A percentile compares a stretch with the other conserved stretches of the same genome.
phyloP scores from a whole-genome alignment of 2,113 vertebrate genomes.

The Amphiprion percula region DNA sequence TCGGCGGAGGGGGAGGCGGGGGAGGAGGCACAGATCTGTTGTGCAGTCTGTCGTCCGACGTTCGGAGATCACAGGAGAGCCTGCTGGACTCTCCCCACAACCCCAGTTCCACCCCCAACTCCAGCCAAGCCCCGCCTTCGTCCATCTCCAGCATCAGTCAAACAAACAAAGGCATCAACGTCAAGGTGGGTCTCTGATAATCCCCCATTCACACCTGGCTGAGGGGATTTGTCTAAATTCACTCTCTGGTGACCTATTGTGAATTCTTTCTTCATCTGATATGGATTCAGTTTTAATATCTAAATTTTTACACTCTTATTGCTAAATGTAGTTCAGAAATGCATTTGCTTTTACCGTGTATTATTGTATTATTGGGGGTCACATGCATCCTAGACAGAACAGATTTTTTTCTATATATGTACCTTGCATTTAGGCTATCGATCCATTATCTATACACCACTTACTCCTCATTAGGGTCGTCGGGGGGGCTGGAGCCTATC shows the following conservation, averaged over 20 bases:
- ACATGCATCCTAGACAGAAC: neutral
- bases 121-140: slow-evolving; percentile 88
- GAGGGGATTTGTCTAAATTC: neutral
- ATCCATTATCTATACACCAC: neutral
- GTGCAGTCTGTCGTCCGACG: slow-evolving; percentile 93
- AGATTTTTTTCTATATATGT: neutral
- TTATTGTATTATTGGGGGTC: neutral
- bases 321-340: slow-evolving; percentile 2
- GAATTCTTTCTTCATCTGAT: neutral
- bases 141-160: slow-evolving; percentile 98
- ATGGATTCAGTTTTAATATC: neutral
- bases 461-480: neutral
- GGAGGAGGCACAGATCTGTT: slow-evolving; percentile 86
- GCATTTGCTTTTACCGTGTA: neutral
- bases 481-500: too few species aligned
- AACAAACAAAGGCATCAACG: slow-evolving; percentile 96
- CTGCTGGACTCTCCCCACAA: slow-evolving; percentile 91
- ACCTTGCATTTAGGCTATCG: neutral
- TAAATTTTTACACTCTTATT: neutral
- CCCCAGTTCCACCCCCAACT: slow-evolving; percentile 69
- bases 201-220: neutral
- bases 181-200: slow-evolving; percentile 81
- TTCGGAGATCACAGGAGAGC: slow-evolving; percentile 95
- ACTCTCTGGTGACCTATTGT: too few species aligned
- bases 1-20: slow-evolving; percentile 42